Base-by-base conservation (phyloP, 2,113 vertebrate species). In the Saccopteryx bilineata region DNA sequence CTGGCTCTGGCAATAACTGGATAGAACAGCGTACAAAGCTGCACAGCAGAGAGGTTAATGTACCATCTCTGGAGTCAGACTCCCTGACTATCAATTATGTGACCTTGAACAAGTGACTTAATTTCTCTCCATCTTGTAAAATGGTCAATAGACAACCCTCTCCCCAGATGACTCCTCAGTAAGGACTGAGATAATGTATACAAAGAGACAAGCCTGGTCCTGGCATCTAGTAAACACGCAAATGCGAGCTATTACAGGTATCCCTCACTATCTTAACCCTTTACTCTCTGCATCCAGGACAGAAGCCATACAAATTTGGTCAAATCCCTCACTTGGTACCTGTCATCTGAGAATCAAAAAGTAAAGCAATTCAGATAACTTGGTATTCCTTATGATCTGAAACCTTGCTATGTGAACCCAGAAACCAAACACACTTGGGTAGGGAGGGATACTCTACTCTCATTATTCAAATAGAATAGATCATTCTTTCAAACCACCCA, bases 391-490 rank as follows among this genome's bases (percentile, higher is more conserved):
- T 83, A 82, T 66, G 56, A 90, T 71, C 54, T 93, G 19, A 97
- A 80, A 87, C 60, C 46, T 68, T 94, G n/a, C n/a, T 85, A 74
- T 79, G 2, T 66, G 19, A 97, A 87, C 18, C 65, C 48, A 92
- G 69, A 91, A 95, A 92, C 39, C 69, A 78, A 87, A 87, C 1
- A 76, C 17, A 87, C 39, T 58, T 87, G 65, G 46, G 9, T 28
- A 90, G 52, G 83, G 26, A 68, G 3, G n/a, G 72, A 72, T 28
- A 76, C 2, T 68, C 48, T 28, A 76, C 2, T 68, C 48, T 82
- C n/a, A 87, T 83, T 88, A 65, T 50, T 89, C n/a, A 50, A 63
- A 87, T 31, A 91, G 72, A 82, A 82, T 60, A 56, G 46, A 68
- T 58, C 65, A 72, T 68, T 79, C 54, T 92, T 94, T 75, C 74